Conservation (phyloP, 2,888 invertebrate genomes). For the Trissonchulus latispiculum region DNA sequence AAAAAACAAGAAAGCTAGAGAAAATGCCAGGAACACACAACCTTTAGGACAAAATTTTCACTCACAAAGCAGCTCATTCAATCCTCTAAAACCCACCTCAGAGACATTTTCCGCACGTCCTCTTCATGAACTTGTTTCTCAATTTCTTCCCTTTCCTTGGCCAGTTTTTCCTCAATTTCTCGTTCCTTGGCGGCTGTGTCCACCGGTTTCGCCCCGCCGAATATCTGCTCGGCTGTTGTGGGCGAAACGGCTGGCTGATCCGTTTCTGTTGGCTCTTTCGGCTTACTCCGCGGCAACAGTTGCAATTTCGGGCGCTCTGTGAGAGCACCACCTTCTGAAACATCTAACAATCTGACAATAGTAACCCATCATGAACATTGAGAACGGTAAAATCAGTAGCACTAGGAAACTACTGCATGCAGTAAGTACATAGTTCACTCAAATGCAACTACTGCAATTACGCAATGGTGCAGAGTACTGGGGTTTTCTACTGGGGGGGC, state of each 20-base stretch:
- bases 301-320: conserved; percentile 7
- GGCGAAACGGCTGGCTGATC: neutral
- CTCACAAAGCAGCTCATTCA: too few species aligned
- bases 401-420: neutral
- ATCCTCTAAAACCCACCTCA: too few species aligned
- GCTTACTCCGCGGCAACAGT: conserved; percentile 2
- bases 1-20: too few species aligned
- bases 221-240: conserved; percentile 14
- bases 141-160: conserved; percentile 40
- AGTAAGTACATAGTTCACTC: neutral
- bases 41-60: too few species aligned
- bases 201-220: conserved; percentile 37
- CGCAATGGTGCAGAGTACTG: too few species aligned
- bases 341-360: neutral
- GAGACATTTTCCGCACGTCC: neutral
- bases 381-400: neutral
- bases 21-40: too few species aligned
- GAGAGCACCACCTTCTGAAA: too few species aligned
- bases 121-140: neutral
- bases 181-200: conserved; percentile 42
- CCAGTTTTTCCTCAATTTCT: conserved; percentile 40
- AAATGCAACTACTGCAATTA: too few species aligned
- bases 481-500: too few species aligned
- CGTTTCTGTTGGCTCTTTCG: neutral
- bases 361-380: neutral